Percentiles rank a stretch among this genome's conserved stretches.
Evolutionary conservation across 2,797 vertebrate genomes (phyloP).

Genomic region (Enteromius anoplus): DNA sequence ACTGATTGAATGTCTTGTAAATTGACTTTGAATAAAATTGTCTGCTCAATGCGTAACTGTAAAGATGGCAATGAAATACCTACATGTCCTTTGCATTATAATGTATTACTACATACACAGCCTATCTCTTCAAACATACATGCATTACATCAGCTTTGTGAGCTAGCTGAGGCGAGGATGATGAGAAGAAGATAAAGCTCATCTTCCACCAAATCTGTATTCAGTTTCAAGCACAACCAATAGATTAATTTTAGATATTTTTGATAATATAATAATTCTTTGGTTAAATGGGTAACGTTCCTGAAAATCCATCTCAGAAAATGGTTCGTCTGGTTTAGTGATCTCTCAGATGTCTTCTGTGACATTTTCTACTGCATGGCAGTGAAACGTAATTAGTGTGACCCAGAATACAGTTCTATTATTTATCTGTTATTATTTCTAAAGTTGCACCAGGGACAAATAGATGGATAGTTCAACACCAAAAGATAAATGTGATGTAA

Average conservation of each 20-base stretch:
- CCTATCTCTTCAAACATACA: constrained; percentile 39
- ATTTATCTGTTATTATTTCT: constrained; percentile 8
- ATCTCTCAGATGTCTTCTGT: background rate
- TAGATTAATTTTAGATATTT: background rate
- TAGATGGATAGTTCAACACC: constrained; percentile 13
- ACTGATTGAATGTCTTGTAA: background rate
- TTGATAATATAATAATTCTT: background rate
- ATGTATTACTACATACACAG: constrained; percentile 31
- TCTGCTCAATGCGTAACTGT: background rate
- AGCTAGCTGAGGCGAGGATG: constrained; percentile 1
- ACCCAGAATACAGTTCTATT: constrained; percentile 15
- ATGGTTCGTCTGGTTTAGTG: background rate
- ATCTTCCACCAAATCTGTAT: background rate
- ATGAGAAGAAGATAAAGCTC: background rate
- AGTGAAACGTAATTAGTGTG: background rate
- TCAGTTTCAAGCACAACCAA: background rate
- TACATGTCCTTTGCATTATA: constrained; percentile 41
- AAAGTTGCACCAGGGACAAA: background rate
- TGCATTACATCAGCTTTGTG: constrained; percentile 16
- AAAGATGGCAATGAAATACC: background rate
- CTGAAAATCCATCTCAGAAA: constrained; percentile 4
- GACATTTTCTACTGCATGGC: background rate
- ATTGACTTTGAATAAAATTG: background rate
- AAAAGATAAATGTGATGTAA: constrained; percentile 19
- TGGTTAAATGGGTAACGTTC: background rate